These are phyloP conservation scores for Argopecten irradians DNA, from an alignment of 1,140 invertebrate genomes.

Conservation along the genomic window DNA sequence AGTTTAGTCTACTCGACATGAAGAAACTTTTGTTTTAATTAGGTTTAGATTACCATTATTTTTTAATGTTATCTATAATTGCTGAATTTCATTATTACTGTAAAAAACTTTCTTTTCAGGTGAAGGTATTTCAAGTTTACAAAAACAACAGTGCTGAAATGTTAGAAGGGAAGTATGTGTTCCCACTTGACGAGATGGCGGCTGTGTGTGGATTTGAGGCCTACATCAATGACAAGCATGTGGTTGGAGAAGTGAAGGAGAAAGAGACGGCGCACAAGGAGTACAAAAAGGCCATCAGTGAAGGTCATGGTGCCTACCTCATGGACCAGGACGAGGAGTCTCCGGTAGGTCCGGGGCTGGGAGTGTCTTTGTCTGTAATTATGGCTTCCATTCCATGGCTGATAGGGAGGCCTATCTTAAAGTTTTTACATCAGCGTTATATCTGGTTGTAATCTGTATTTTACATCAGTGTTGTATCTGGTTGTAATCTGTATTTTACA, in stretches of 20 bases:
- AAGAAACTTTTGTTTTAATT: too few species aligned
- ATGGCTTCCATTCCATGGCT: too few species aligned
- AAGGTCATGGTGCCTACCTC: constrained; percentile 79
- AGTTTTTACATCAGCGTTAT: too few species aligned
- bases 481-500: too few species aligned
- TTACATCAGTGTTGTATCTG: too few species aligned
- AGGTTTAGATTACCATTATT: too few species aligned
- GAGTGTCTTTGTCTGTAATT: too few species aligned
- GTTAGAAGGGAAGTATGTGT: constrained; percentile 78
- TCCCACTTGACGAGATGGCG: constrained; percentile 76
- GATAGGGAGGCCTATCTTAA: too few species aligned
- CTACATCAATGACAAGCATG: constrained; percentile 77
- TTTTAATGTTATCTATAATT: too few species aligned
- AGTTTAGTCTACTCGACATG: too few species aligned
- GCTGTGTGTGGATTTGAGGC: constrained; percentile 78
- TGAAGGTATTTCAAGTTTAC: constrained; percentile 74
- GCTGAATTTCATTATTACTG: too few species aligned
- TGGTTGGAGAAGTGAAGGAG: constrained; percentile 78
- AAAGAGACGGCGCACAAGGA: constrained; percentile 77
- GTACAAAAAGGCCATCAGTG: constrained; percentile 77
- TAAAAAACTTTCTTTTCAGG: constrained; percentile 63
- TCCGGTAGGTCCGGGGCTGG: constrained; percentile 73
- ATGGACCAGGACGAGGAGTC: constrained; percentile 77
- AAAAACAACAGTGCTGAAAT: constrained; percentile 65
- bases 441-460: too few species aligned